Evolutionary conservation across 1,140 invertebrate genomes (phyloP), one percentile per base, ranked within the genome.

Genomic region (Drosophila arawakana): DNA sequence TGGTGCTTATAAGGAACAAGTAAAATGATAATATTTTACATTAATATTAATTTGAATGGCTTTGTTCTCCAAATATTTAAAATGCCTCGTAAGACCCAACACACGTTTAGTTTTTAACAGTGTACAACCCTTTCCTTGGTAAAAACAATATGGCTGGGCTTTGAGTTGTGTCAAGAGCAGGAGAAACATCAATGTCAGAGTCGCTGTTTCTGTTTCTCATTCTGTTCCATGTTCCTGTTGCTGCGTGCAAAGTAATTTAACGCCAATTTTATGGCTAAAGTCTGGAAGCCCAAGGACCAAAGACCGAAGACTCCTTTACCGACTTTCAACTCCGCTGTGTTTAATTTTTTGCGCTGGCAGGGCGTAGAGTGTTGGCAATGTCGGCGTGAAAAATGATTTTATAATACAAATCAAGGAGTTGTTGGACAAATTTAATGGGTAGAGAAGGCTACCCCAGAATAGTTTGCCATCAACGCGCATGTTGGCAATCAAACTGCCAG

Each of bases 171-270:
- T 50, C 73, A 72, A 78, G 21, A 39, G 37, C 9, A 35, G 49
- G 62, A 55, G 54, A 75, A 50, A 44, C 67, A 47, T 77, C 70
- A 74, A 74, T 60, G 71, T 77, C 63, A 70, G 60, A 63, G 34
- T 25, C 35, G 35, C 18, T 18, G 30, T 15, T 46, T 13, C 69
- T 55, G 34, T 37, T 37, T 65, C 72, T 75, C 25, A 30, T 30
- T 30, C 25, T 30, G 25, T 5, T 50, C 44, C 18, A 25, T 25
- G 62, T 15, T 46, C 21, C 69, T 55, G 34, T 37, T 37, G 70
- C 72, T 75, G 71, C 76, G 76, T 71, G 76, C 78, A 78, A 78
- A 80, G 72, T 78, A 78, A 80, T 80, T 80, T 80, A 75, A 80
- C 72, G 78, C 76, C 76, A 80, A 80, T 80, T 80, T 80, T 80